Percentiles rank a stretch among this genome's conserved stretches.
phyloP scores from a whole-genome alignment of 2,797 vertebrate genomes.

The Chlorospingus flavigularis region DNA sequence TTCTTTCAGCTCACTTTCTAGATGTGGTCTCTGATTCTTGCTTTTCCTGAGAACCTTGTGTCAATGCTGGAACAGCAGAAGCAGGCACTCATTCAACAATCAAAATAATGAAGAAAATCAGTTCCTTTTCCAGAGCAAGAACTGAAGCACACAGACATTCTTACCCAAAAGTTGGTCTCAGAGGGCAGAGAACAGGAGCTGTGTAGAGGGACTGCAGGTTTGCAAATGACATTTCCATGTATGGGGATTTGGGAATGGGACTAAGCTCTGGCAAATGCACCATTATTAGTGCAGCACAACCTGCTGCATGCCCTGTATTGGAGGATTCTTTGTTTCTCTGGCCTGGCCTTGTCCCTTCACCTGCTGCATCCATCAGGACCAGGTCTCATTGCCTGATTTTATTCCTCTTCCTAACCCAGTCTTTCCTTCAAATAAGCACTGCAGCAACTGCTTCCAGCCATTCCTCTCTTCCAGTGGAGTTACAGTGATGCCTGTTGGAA shows the following conservation, averaged over 20 bases:
- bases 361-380: neutral
- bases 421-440: neutral
- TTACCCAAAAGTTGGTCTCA: neutral
- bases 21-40: neutral
- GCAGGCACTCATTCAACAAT: neutral
- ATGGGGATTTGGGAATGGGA: accelerated
- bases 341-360: neutral
- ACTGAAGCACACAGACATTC: neutral
- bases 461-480: neutral
- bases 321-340: neutral
- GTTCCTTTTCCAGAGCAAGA: neutral
- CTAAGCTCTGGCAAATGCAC: neutral
- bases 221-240: neutral
- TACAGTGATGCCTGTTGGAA: neutral
- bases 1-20: neutral
- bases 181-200: neutral
- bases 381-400: neutral
- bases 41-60: neutral
- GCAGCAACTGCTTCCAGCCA: neutral
- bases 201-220: neutral
- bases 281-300: neutral
- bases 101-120: neutral
- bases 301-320: accelerated
- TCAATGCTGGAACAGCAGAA: neutral
- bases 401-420: neutral